phyloP scores from a whole-genome alignment of 2,888 invertebrate genomes.

The Osmoderma eremita region DNA sequence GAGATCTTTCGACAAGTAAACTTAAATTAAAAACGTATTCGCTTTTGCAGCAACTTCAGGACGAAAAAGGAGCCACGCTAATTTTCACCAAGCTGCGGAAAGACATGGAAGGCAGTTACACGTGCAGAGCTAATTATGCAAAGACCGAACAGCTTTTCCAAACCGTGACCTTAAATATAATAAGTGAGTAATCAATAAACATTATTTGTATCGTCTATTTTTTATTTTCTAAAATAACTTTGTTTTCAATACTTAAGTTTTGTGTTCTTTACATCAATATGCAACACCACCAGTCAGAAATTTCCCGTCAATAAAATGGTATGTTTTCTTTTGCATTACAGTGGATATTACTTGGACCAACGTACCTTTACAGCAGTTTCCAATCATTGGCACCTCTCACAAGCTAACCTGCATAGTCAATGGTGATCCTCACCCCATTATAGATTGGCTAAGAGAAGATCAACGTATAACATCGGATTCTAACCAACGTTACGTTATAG shows the following conservation, averaged over 20 bases:
- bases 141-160: slow-evolving; percentile 72
- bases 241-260: no score
- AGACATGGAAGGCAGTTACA: slow-evolving; percentile 83
- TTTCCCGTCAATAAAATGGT: background rate
- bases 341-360: slow-evolving; percentile 87
- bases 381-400: slow-evolving; percentile 79
- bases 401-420: slow-evolving; percentile 85
- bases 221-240: no score
- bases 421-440: slow-evolving; percentile 85
- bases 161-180: slow-evolving; percentile 77
- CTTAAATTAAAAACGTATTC: slow-evolving; percentile 30
- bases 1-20: slow-evolving; percentile 18
- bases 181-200: slow-evolving; percentile 69
- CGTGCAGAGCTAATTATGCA: slow-evolving; percentile 84
- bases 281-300: no score
- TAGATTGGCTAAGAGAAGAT: slow-evolving; percentile 87
- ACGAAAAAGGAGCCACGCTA: slow-evolving; percentile 74
- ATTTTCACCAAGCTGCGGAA: slow-evolving; percentile 80
- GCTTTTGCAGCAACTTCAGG: slow-evolving; percentile 61
- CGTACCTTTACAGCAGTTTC: slow-evolving; percentile 85
- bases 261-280: background rate
- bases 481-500: slow-evolving; percentile 77
- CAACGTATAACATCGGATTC: slow-evolving; percentile 69
- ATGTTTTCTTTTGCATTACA: slow-evolving; percentile 59
- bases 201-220: no score